phyloP scores from a whole-genome alignment of 2,888 invertebrate species.

The Lepidocyrtoides sp. region DNA sequence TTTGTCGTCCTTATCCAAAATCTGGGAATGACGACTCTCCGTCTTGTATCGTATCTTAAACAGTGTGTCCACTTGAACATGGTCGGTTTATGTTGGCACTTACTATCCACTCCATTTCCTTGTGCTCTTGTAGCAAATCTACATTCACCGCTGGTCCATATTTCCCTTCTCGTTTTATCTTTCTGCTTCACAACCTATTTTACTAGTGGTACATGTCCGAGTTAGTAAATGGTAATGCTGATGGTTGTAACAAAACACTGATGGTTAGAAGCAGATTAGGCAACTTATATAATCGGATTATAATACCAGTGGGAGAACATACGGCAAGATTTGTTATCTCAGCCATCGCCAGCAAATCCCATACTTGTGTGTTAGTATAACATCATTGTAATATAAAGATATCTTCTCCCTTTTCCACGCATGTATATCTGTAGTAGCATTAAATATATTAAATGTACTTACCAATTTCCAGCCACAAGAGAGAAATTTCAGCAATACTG shows the following conservation, averaged over 20 bases:
- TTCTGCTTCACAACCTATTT: too few species aligned
- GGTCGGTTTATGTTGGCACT: too few species aligned
- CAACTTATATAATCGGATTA: slow-evolving; percentile 72
- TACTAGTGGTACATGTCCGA: too few species aligned
- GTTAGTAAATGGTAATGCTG: background rate
- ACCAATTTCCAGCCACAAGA: background rate
- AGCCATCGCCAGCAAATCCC: background rate
- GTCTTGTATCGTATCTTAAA: too few species aligned
- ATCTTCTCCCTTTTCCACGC: background rate
- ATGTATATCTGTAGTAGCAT: background rate
- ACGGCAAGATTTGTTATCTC: slow-evolving; percentile 39
- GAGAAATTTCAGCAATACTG: background rate
- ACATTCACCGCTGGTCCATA: too few species aligned
- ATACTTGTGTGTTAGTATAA: background rate
- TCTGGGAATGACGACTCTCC: too few species aligned
- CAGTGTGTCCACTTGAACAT: too few species aligned
- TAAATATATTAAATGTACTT: too few species aligned
- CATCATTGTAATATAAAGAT: background rate
- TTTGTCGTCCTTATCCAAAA: too few species aligned
- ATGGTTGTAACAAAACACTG: slow-evolving; percentile 2
- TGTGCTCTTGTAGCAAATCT: too few species aligned
- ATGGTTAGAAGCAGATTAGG: slow-evolving; percentile 53
- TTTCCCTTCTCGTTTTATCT: too few species aligned
- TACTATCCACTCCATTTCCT: too few species aligned
- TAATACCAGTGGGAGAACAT: slow-evolving; percentile 48